Evolutionary conservation across 2,113 vertebrate genomes (phyloP), one percentile per base, ranked within the genome.

Genomic region (Hylia prasina): DNA sequence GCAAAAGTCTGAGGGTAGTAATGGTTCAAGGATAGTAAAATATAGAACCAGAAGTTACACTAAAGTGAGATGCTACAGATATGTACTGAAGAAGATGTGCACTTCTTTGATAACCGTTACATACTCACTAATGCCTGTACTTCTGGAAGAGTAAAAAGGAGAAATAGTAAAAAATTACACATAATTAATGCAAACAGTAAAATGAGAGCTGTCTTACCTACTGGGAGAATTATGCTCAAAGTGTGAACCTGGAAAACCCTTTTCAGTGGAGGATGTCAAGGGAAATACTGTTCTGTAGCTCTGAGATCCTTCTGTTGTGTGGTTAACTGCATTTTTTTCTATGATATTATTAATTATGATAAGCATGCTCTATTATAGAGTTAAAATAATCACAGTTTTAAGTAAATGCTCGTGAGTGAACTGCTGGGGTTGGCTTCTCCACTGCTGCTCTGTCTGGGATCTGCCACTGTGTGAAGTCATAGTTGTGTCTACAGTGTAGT

Each of bases 401-500:
- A 39, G 17, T 37, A 80, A 70, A 40, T 28, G 48, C 53, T 64
- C 13, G 25, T 30, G 22, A 45, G 31, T 4, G 7, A 56, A 19
- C 5, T 1, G 1, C 39, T 64, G 57, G 11, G 15, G 4, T 4
- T 70, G 14, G 14, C 37, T 47, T 58, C n/a, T 86, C 31, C 4
- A 1, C 24, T 54, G 22, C n/a, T 39, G 30, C 51, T 57, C 11
- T 44, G 39, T 47, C 25, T 68, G 35, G 3, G 18, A 3, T 4
- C 35, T 6, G 0, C 0, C 0, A 22, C 39, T 9, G 2, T 11
- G 1, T 73, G 39, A 72, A 15, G 16, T 19, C 30, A 9, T 13
- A 53, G 31, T 6, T 37, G 5, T 25, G 18, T 1, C 10, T 66
- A 5, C 0, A 1, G 10, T 17, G 12, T 31, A n/a, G 27, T 48